phyloP scores from a whole-genome alignment of 2,888 invertebrate genomes.

The Perizoma affinitatum region DNA sequence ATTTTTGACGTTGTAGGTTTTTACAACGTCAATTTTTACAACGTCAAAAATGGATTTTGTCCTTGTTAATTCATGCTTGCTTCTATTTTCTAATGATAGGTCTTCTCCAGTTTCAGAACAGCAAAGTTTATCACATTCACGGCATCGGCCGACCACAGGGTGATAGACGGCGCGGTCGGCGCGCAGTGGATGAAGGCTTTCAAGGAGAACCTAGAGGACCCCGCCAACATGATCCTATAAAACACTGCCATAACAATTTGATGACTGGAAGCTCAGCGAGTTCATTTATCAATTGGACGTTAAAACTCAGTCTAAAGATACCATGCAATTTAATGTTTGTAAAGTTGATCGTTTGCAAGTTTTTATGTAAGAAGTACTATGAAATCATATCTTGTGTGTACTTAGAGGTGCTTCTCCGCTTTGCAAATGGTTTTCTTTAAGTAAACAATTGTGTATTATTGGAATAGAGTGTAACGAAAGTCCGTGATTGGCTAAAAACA shows the following conservation, averaged over 20 bases:
- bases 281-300: neutral
- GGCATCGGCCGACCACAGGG: conserved; percentile 98
- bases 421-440: neutral
- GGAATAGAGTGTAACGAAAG: no score
- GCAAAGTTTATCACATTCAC: conserved; percentile 94
- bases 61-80: no score
- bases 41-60: no score
- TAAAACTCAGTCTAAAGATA: neutral
- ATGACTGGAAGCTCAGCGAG: conserved; percentile 41
- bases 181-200: conserved; percentile 97
- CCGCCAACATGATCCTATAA: conserved; percentile 96
- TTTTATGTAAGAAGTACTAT: neutral
- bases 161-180: conserved; percentile 98
- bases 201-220: conserved; percentile 94
- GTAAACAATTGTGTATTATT: no score
- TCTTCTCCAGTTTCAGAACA: conserved; percentile 85
- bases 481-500: no score
- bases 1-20: no score
- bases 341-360: neutral
- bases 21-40: no score
- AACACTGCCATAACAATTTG: conserved; percentile 41
- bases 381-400: neutral
- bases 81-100: conserved; percentile 2
- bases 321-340: neutral
- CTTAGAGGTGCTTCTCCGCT: neutral